These are phyloP conservation scores for Leptopilina myrica DNA, from an alignment of 2,888 invertebrate species.

Conservation along the genomic window DNA sequence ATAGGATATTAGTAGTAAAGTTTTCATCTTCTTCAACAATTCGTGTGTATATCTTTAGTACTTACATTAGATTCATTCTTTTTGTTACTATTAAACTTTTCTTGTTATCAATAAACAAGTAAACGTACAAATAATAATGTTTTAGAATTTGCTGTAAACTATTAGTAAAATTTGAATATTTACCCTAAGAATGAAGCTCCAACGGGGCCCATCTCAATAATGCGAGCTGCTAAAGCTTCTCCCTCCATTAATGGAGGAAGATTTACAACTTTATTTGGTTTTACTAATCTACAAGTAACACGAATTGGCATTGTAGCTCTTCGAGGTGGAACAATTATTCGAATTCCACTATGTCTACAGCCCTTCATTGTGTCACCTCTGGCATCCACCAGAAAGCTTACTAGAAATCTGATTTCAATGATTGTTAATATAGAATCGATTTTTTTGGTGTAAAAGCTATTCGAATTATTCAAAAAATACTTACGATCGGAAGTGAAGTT, in stretches of 20 bases:
- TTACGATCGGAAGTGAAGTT: slow-evolving; percentile 73
- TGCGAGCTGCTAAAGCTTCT: slow-evolving; percentile 95
- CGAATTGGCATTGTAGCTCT: slow-evolving; percentile 97
- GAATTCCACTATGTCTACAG: slow-evolving; percentile 97
- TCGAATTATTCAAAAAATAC: slow-evolving; percentile 54
- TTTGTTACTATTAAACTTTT: no score
- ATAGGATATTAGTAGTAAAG: not conserved
- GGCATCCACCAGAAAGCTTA: slow-evolving; percentile 99
- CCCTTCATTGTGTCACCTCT: slow-evolving; percentile 99
- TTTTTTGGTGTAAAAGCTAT: not conserved
- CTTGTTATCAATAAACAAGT: no score
- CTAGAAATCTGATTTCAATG: slow-evolving; percentile 86
- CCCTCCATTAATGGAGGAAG: slow-evolving; percentile 99
- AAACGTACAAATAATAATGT: no score
- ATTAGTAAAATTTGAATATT: slow-evolving; percentile 62
- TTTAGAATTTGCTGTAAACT: no score
- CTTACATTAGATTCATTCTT: no score
- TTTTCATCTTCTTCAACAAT: no score
- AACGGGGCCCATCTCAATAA: slow-evolving; percentile 96
- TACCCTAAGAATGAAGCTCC: slow-evolving; percentile 98
- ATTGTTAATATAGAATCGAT: not conserved
- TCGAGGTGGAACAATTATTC: slow-evolving; percentile 97
- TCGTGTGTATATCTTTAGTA: no score
- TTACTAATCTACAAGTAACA: slow-evolving; percentile 95
- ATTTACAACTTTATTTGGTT: slow-evolving; percentile 86